Base-by-base conservation (phyloP, 2,888 invertebrate species). In the Plemyria rubiginata region DNA sequence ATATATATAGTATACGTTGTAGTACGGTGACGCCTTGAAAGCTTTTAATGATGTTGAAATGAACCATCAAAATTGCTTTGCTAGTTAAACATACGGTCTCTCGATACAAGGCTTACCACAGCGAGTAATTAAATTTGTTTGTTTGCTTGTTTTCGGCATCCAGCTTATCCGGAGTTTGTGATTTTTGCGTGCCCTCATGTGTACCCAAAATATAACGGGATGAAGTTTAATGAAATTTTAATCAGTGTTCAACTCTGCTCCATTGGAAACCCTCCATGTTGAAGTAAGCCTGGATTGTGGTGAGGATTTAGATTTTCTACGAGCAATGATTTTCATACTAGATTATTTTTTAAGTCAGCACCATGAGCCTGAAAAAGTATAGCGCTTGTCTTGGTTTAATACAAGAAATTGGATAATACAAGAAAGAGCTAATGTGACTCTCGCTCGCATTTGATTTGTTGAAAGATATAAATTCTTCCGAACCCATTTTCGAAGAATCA, bases 41-140 rank as follows among this genome's bases (percentile, higher is more conserved):
- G 28, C 12, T 53, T 29, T 8, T 54, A 56, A 49, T 49, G 43
- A 36, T 22, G 28, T 40, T 49, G 48, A 56, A 56, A 56, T 62
- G 46, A 45, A 54, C 46, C 49, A 46, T 36, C 9, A 1, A 45
- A 57, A 60, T 65, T 58, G 46, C 40, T 61, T 65, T 60, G 38
- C 22, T 36, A 51, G 51, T 54, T 50, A 56, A 57, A 57, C 54
- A 57, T 57, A 60, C 57, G 68, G 66, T 72, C 73, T 73, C 74
- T 71, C 72, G 71, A 75, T 75, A 76, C 70, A 72, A 74, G 65
- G 66, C 70, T 70, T 75, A 74, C 75, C 71, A 72, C 68, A 54
- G 55, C 61, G 67, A 67, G 76, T 85, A 84, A 85, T 85, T 84
- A 82, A 83, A 81, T 84, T 84, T 81, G 81, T 79, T 83, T 84